A percentile compares a stretch with the other conserved stretches of the same genome.
These are phyloP conservation scores for Mesoligia furuncula DNA, from an alignment of 2,888 invertebrate species.

Conservation along the genomic window DNA sequence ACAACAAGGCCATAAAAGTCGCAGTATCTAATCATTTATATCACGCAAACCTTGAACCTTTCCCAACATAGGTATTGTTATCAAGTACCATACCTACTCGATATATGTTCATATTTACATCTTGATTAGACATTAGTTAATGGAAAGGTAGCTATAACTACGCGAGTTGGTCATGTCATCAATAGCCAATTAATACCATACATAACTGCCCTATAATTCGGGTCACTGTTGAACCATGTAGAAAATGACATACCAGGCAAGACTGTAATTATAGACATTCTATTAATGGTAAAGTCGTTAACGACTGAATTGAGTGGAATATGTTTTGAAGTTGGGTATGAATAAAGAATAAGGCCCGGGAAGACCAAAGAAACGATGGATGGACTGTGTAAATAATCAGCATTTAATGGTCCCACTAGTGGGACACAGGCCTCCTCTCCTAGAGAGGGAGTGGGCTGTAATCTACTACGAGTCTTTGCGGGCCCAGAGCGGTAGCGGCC, in stretches of 20 bases:
- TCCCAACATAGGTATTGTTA: constrained; percentile 27
- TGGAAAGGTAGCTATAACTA: constrained; percentile 34
- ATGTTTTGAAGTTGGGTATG: neutral
- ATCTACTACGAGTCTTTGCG: no score
- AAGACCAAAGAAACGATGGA: neutral
- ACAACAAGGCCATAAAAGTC: neutral
- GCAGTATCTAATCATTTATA: neutral
- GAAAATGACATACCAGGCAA: constrained; percentile 1
- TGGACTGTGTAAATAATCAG: neutral
- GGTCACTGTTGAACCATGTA: constrained; percentile 6
- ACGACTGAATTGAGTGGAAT: constrained; percentile 5
- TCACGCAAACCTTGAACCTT: constrained; percentile 12
- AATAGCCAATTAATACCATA: constrained; percentile 24
- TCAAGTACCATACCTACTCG: neutral
- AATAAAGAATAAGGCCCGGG: neutral
- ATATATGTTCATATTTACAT: constrained; percentile 29
- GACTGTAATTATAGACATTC: constrained; percentile 1
- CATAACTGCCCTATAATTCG: constrained; percentile 13
- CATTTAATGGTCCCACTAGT: neutral
- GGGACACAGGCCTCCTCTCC: no score
- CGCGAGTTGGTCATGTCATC: constrained; percentile 23
- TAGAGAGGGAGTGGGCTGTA: neutral
- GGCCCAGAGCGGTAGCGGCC: no score
- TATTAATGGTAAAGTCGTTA: constrained; percentile 1
- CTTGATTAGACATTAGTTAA: constrained; percentile 35